Evolutionary conservation across 2,797 vertebrate species (phyloP), one percentile per base, ranked within the genome.

Genomic region (Sebastiscus albofasciatus): DNA sequence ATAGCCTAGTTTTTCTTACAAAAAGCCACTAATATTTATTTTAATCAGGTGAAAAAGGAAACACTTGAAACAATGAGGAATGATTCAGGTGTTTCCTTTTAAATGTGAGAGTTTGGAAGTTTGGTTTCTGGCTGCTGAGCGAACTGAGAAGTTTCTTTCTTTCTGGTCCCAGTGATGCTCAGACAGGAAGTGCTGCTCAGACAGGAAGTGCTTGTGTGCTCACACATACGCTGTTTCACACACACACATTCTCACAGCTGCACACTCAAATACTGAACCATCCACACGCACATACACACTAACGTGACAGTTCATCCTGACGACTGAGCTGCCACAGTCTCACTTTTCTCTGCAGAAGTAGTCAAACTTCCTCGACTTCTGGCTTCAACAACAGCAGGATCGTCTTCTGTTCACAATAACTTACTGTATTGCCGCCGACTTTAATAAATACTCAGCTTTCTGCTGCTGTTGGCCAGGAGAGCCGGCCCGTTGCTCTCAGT

Each of bases 391-490:
- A 7, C 82, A 89, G 87, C 86, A 71, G 78, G 60, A 64, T 55
- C 10, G 18, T 75, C 79, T 13, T 76, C 29, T 24, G 67, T 60
- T 72, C 52, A 83, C 71, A 90, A 75, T 87, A 87, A 85, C 56
- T 82, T 86, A 79, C 56, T 67, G 73, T 69, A 33, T 61, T 34
- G 61, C 72, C 79, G 16, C 68, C 33, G 92, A 72, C 67, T 79
- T 92, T 86, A 96, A 97, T 97, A 97, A 97, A 97, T 97, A 97
- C 91, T 94, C 95, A 92, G 92, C 92, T 91, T 72, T 94, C 94
- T 94, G 84, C 85, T 84, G 87, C 91, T 81, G 89, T 85, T 82
- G 87, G 93, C 94, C 80, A 64, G 74, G 70, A 81, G 72, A 80
- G 61, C 67, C 8, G 12, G 33, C 67, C 64, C 27, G 42, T 11